Evolutionary conservation across 1,140 invertebrate genomes (phyloP).

Genomic region (Calephelis nemesis): DNA sequence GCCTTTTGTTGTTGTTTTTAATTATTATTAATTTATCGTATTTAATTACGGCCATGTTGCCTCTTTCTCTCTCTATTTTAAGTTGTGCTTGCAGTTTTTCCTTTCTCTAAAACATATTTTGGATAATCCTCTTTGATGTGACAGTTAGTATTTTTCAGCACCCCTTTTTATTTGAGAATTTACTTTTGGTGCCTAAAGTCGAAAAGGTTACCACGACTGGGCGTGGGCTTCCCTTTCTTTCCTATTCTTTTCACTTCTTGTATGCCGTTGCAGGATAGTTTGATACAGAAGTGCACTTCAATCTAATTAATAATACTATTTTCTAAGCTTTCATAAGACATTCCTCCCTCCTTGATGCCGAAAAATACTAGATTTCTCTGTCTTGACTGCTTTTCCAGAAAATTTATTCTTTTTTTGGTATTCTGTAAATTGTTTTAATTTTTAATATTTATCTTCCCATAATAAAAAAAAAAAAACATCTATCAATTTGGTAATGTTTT

Average conservation of each 20-base stretch:
- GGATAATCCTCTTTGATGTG: no score
- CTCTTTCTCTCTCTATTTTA: not conserved
- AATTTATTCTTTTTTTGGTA: not conserved
- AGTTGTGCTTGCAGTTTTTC: no score
- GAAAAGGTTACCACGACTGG: not conserved
- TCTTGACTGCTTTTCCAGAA: slow-evolving; percentile 1
- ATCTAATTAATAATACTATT: not conserved
- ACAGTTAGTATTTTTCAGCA: no score
- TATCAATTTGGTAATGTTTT: not conserved
- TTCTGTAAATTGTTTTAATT: not conserved
- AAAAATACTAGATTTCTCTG: no score
- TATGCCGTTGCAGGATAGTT: not conserved
- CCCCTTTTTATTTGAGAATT: no score
- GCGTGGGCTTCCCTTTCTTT: not conserved
- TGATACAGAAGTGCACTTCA: not conserved
- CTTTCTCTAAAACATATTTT: no score
- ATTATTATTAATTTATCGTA: not conserved
- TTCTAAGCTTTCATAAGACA: not conserved
- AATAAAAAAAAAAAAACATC: not conserved
- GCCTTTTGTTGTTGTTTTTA: not conserved
- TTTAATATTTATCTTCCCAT: not conserved
- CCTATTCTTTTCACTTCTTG: not conserved
- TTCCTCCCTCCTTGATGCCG: not conserved
- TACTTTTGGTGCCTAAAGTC: no score
- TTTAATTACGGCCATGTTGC: not conserved